These are phyloP conservation scores for Saccostrea echinata DNA, from an alignment of 1,140 invertebrate species.

Conservation along the genomic window DNA sequence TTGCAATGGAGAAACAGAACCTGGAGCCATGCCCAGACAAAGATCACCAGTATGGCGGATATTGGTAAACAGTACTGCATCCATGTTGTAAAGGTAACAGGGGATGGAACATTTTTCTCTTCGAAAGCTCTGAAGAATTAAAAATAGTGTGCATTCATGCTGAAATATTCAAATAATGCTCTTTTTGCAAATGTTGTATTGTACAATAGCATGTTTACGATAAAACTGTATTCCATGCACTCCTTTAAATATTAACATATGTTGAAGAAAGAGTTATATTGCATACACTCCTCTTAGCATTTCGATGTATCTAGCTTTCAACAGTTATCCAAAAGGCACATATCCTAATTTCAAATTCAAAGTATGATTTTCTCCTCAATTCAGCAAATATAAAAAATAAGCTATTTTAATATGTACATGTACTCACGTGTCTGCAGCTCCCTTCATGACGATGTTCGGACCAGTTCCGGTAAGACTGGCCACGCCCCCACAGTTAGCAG, in stretches of 20 bases:
- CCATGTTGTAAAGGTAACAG: conserved; percentile 79
- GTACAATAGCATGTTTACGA: too few relatives aligned
- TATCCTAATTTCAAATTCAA: too few relatives aligned
- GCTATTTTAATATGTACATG: neutral
- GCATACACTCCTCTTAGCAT: too few relatives aligned
- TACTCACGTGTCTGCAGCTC: conserved; percentile 66
- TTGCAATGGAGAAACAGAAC: conserved; percentile 73
- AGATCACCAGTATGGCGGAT: conserved; percentile 73
- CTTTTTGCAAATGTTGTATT: too few relatives aligned
- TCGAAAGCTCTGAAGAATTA: conserved; percentile 64
- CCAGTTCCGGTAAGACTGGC: conserved; percentile 93
- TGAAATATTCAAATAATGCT: too few relatives aligned
- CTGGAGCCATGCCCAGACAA: conserved; percentile 78
- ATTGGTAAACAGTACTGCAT: conserved; percentile 80
- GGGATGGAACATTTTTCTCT: conserved; percentile 55
- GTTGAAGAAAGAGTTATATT: too few relatives aligned
- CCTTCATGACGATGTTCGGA: conserved; percentile 90
- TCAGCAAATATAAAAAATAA: too few relatives aligned
- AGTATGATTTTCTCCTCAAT: too few relatives aligned
- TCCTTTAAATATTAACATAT: too few relatives aligned
- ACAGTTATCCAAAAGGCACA: too few relatives aligned
- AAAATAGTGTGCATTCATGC: neutral
- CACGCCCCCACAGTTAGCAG: conserved; percentile 90
- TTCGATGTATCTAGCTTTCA: too few relatives aligned
- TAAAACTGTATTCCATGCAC: too few relatives aligned